Base-by-base conservation (phyloP, 1,140 invertebrate genomes). In the Eubasilissa regina region DNA sequence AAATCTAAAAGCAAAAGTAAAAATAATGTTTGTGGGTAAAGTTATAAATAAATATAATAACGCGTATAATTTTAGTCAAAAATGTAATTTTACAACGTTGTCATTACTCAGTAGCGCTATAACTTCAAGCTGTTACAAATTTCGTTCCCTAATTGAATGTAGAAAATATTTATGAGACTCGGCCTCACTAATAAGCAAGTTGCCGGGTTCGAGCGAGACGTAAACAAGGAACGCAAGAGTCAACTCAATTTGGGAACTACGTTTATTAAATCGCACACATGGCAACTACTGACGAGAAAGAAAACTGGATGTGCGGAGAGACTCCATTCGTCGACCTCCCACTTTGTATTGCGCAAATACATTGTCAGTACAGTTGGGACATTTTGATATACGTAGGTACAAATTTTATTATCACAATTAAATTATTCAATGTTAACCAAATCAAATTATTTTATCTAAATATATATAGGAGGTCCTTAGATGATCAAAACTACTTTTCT, bases 161-260 rank as follows among this genome's bases (percentile, higher is more conserved):
- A 48, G 66, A 70, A 70, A 51, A 70, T 70, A 70, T 70, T 70
- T 70, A 70, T 70, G 66, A 70, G 66, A 19, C 45, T 21, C 66
- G 17, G 43, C 12, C 13, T 66, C 43, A 62, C 43, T 66, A 66
- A 66, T 66, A 66, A 66, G n/a, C 43, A 47, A 47, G n/a, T n/a
- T 66, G 43, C 13, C 44, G 12, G 17, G 17, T 44, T 66, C 4
- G 12, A 9, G 43, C n/a, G 48, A 51, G 48, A 51, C n/a, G 48
- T 8, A 51, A 51, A 51, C n/a, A 1, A n/a, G 19, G 4, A 17
- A 48, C 66, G 19, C 66, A 6, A 25, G 44, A 48, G 6, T 17
- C 9, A 44, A 25, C 13, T 17, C 47, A 21, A 12, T 17, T 64
- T 64, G 12, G 11, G 66, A 48, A 48, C 66, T 0, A n/a, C 66